A percentile compares a stretch with the other conserved stretches of the same genome.
Conservation (phyloP, 2,797 vertebrate genomes). For the Labroides dimidiatus region DNA sequence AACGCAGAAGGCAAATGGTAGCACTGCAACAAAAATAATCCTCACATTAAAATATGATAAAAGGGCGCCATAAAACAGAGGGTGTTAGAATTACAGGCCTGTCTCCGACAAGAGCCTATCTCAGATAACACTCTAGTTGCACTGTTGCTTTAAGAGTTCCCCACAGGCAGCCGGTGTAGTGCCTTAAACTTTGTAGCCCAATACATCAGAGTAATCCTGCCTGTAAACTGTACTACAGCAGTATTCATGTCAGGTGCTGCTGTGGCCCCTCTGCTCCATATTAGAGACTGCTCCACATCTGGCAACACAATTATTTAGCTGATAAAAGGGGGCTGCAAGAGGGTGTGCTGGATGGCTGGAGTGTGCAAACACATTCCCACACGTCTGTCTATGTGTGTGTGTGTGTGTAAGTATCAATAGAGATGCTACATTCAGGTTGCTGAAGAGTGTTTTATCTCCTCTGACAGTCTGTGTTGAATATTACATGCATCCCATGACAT, state of each 20-base stretch:
- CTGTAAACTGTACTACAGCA: constrained; percentile 17
- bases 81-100: constrained; percentile 5
- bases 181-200: constrained; percentile 15
- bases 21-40: not conserved
- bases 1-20: not conserved
- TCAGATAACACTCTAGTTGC: constrained; percentile 4
- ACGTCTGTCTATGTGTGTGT: constrained; percentile 3
- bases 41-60: constrained; percentile 6
- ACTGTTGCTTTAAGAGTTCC: constrained; percentile 16
- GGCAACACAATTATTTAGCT: constrained; percentile 38
- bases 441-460: constrained; percentile 38
- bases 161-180: constrained; percentile 6
- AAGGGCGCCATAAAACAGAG: not conserved
- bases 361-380: constrained; percentile 1
- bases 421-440: constrained; percentile 27
- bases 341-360: not conserved
- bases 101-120: not conserved
- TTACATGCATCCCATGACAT: constrained; percentile 39
- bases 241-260: constrained; percentile 37
- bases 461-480: constrained; percentile 50
- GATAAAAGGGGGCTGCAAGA: constrained; percentile 15
- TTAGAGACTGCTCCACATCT: constrained; percentile 43
- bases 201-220: constrained; percentile 18
- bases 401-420: constrained; percentile 9
- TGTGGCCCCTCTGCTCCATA: constrained; percentile 28